Percentiles rank a stretch among this genome's conserved stretches.
Conservation (phyloP, 2,888 invertebrate genomes). For the Rhyacophila evoluta region DNA sequence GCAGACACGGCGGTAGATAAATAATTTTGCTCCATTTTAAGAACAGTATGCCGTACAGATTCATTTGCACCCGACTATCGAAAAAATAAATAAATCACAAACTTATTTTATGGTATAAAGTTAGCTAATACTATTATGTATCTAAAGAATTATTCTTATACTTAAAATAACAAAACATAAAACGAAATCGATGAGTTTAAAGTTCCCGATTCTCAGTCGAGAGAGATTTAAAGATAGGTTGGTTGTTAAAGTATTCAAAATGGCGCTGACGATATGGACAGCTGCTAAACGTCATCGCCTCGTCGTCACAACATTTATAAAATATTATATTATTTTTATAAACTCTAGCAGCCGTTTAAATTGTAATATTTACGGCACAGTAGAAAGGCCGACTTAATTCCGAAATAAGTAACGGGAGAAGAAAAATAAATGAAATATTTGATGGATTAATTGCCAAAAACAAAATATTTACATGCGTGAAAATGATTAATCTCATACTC, state of each 20-base stretch:
- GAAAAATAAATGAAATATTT: background rate
- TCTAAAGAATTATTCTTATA: background rate
- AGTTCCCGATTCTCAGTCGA: background rate
- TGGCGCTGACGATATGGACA: background rate
- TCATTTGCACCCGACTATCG: background rate
- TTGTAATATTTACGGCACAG: too few relatives aligned
- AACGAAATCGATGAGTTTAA: background rate
- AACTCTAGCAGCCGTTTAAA: too few relatives aligned
- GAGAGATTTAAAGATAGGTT: background rate
- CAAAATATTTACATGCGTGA: background rate
- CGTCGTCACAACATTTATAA: background rate
- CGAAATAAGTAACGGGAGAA: background rate
- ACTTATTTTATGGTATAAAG: background rate
- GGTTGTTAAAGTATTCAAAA: background rate
- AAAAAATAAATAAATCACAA: too few relatives aligned
- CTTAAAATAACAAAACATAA: background rate
- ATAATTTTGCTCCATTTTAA: background rate
- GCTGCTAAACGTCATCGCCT: slow-evolving; percentile 7
- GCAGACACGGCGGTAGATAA: background rate
- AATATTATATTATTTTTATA: background rate
- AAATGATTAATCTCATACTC: background rate
- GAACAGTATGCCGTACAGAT: background rate
- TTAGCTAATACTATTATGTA: background rate
- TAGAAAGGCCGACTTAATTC: too few relatives aligned
- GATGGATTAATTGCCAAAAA: background rate